phyloP scores from a whole-genome alignment of 2,797 vertebrate genomes.

The Morelia viridis region DNA sequence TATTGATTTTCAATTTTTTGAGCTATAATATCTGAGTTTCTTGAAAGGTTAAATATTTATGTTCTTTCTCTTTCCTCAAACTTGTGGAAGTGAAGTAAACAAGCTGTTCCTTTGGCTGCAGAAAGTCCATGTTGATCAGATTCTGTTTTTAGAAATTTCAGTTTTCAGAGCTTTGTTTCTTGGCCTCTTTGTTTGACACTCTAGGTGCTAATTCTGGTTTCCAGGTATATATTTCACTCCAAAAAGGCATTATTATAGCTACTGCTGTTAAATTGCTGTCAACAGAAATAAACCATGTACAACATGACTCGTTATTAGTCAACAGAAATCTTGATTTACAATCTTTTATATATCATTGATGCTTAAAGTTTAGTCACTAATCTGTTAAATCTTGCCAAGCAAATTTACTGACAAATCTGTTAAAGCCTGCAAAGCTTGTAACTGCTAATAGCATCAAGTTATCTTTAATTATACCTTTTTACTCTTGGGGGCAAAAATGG shows the following conservation, averaged over 20 bases:
- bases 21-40: conserved; percentile 6
- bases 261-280: conserved; percentile 44
- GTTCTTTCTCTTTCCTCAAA: not conserved
- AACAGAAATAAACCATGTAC: conserved; percentile 63
- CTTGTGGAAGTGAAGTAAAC: not conserved
- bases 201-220: conserved; percentile 64
- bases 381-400: not conserved
- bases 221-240: conserved; percentile 44
- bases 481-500: not conserved
- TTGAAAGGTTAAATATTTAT: conserved; percentile 2
- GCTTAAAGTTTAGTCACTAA: not conserved
- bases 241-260: conserved; percentile 28
- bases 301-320: not conserved
- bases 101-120: not conserved
- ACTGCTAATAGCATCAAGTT: not conserved
- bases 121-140: not conserved
- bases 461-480: not conserved
- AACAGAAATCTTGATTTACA: not conserved
- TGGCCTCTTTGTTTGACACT: conserved; percentile 30
- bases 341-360: not conserved
- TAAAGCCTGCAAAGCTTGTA: not conserved
- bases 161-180: conserved; percentile 10
- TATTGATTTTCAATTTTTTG: not conserved
- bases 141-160: not conserved
- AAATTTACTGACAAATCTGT: not conserved